These are phyloP conservation scores for Zaprionus vittiger DNA, from an alignment of 1,140 invertebrate species.

Conservation along the genomic window DNA sequence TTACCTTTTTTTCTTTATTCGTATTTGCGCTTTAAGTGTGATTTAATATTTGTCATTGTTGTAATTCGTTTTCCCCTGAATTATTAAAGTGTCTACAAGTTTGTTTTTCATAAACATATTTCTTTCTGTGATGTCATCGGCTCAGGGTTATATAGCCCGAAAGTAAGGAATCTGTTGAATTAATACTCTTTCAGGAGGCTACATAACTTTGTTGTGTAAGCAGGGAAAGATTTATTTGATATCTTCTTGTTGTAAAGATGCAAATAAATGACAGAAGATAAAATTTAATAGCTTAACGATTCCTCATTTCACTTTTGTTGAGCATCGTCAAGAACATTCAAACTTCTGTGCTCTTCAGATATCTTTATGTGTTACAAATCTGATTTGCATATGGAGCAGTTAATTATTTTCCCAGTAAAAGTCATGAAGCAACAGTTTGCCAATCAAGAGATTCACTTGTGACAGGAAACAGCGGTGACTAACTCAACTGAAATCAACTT, in stretches of 20 bases:
- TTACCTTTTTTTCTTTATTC: slow-evolving; percentile 17
- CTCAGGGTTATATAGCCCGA: neutral
- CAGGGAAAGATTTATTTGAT: neutral
- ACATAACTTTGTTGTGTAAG: neutral
- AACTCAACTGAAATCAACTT: neutral
- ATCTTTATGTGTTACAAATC: neutral
- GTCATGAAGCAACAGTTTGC: neutral
- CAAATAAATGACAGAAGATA: too few species aligned
- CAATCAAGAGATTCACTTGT: neutral
- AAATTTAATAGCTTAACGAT: neutral
- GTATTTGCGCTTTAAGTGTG: slow-evolving; percentile 27
- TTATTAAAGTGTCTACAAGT: slow-evolving; percentile 17
- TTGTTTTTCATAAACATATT: slow-evolving; percentile 11
- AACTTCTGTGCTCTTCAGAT: neutral
- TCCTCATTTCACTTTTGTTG: neutral
- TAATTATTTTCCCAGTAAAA: slow-evolving; percentile 4
- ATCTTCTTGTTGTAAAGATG: neutral
- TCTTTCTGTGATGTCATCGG: slow-evolving; percentile 58
- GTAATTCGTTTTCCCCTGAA: slow-evolving; percentile 32
- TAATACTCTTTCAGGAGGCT: neutral
- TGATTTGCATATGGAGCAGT: neutral
- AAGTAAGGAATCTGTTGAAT: neutral
- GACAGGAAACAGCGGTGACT: neutral
- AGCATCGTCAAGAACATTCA: neutral
- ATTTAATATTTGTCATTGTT: slow-evolving; percentile 45